Conservation (phyloP, 2,797 vertebrate genomes). For the Coregonus ussuriensis region DNA sequence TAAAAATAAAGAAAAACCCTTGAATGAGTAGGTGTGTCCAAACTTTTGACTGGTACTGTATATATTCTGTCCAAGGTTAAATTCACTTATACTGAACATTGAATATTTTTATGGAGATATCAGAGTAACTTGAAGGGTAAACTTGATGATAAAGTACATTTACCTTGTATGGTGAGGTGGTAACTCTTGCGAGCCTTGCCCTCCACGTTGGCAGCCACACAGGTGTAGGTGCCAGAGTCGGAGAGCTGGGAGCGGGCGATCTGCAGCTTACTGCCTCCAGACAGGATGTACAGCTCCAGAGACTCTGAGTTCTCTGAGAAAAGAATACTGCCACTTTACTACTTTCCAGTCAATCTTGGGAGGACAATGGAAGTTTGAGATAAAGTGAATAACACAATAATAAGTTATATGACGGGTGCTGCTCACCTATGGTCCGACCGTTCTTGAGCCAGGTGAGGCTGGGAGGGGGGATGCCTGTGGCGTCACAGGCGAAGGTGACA, state of each 20-base stretch:
- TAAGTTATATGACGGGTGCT: not conserved
- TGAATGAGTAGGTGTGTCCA: no score
- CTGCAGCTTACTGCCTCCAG: slow-evolving; percentile 91
- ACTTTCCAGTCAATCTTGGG: not conserved
- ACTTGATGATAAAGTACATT: not conserved
- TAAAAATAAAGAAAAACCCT: no score
- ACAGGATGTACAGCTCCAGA: slow-evolving; percentile 90
- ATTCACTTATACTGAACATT: no score
- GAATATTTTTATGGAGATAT: not conserved
- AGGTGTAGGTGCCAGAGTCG: slow-evolving; percentile 87
- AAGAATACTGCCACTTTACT: not conserved
- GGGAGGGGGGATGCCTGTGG: slow-evolving; percentile 91
- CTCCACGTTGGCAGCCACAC: slow-evolving; percentile 89
- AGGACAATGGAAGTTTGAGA: not conserved
- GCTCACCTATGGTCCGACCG: slow-evolving; percentile 83
- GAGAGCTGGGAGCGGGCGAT: slow-evolving; percentile 85
- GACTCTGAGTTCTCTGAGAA: slow-evolving; percentile 84
- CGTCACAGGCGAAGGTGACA: slow-evolving; percentile 88
- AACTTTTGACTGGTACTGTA: no score
- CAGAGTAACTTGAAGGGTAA: not conserved
- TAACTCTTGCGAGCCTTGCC: slow-evolving; percentile 89
- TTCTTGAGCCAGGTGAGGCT: slow-evolving; percentile 88
- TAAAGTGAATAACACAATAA: not conserved
- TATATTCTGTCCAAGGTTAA: no score
- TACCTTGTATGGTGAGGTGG: slow-evolving; percentile 88